Percentiles rank a stretch among this genome's conserved stretches.
These are phyloP conservation scores for Oreortyx pictus DNA, from an alignment of 2,797 vertebrate species.

Conservation along the genomic window DNA sequence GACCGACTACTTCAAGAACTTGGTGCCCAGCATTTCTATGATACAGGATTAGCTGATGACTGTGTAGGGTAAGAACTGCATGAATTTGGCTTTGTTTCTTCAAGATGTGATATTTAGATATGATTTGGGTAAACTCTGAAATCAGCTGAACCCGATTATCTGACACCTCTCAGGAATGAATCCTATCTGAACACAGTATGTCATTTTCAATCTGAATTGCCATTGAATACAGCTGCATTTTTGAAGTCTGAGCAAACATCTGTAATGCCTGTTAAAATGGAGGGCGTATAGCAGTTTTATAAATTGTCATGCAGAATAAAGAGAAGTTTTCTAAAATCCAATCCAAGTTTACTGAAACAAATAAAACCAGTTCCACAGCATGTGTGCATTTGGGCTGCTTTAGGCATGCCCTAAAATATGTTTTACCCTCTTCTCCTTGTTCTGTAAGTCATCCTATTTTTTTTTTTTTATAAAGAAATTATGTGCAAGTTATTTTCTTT, in stretches of 20 bases:
- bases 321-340: not conserved
- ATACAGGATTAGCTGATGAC: constrained; percentile 93
- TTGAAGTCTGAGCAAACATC: not conserved
- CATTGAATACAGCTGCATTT: not conserved
- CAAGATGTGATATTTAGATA: not conserved
- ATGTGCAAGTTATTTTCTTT: not conserved
- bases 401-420: not conserved
- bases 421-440: not conserved
- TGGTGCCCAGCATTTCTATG: constrained; percentile 90
- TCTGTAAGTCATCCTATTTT: accelerated
- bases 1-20: constrained; percentile 89
- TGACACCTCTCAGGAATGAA: not conserved
- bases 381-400: not conserved
- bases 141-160: not conserved
- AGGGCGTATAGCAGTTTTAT: not conserved
- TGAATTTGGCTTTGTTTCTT: not conserved
- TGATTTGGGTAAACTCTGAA: not conserved
- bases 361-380: not conserved
- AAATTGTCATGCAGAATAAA: not conserved
- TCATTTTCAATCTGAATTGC: not conserved
- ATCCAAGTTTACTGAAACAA: not conserved
- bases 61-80: constrained; percentile 87
- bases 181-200: not conserved
- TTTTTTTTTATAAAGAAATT: not conserved
- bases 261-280: not conserved